Conservation (phyloP, 1,140 invertebrate species). For the Drosophila dunni region DNA sequence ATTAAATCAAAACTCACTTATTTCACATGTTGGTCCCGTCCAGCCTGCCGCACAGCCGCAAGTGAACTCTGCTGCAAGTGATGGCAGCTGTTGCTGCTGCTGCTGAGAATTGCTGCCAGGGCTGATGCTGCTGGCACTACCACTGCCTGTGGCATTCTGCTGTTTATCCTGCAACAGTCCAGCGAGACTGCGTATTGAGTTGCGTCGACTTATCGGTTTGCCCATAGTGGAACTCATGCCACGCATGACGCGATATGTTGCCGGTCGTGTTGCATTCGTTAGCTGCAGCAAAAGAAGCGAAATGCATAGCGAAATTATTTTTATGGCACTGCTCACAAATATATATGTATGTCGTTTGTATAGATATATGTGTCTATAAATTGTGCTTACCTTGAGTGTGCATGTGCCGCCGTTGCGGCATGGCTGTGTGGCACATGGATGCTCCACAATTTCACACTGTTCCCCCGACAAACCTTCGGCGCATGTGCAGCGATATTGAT, state of each 20-base stretch:
- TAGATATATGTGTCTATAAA: background rate
- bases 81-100: conserved; percentile 48
- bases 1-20: conserved; percentile 86
- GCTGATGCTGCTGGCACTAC: conserved; percentile 9
- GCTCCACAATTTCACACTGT: conserved; percentile 95
- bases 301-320: conserved; percentile 62
- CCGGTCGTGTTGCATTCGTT: conserved; percentile 64
- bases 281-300: conserved; percentile 41
- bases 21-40: conserved; percentile 91
- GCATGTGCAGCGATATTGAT: conserved; percentile 96
- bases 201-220: conserved; percentile 84
- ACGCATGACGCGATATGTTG: conserved; percentile 76
- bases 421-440: conserved; percentile 95
- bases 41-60: conserved; percentile 95
- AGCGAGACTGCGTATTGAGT: conserved; percentile 72
- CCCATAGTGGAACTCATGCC: conserved; percentile 85
- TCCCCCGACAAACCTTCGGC: conserved; percentile 95
- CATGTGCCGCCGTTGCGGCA: conserved; percentile 95
- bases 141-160: conserved; percentile 48
- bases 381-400: conserved; percentile 75
- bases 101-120: conserved; percentile 1
- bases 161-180: conserved; percentile 48
- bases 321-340: conserved; percentile 59
- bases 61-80: conserved; percentile 86
- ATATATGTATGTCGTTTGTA: background rate